These are phyloP conservation scores for Patella caerulea DNA, from an alignment of 2,888 invertebrate genomes.

Conservation along the genomic window DNA sequence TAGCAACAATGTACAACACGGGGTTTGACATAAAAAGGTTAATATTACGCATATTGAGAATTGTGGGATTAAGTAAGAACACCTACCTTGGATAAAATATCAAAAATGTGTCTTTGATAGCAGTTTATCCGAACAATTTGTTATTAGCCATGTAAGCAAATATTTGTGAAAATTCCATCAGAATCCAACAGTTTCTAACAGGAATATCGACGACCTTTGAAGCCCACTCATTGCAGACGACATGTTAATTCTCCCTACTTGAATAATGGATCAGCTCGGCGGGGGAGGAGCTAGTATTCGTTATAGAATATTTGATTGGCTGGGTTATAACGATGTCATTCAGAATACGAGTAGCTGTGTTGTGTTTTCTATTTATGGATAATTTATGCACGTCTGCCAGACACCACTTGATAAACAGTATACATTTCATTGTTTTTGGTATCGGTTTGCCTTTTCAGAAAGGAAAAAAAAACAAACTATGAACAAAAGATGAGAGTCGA, in stretches of 20 bases:
- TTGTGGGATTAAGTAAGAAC: too few species aligned
- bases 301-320: not conserved
- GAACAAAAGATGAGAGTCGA: too few species aligned
- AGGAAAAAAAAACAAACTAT: not conserved
- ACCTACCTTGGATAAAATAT: too few species aligned
- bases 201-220: constrained; percentile 12
- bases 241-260: constrained; percentile 13
- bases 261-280: constrained; percentile 4
- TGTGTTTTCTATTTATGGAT: not conserved
- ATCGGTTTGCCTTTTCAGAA: not conserved
- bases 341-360: constrained; percentile 2
- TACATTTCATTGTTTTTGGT: not conserved
- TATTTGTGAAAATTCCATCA: constrained; percentile 7
- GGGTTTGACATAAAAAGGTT: too few species aligned
- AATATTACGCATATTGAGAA: too few species aligned
- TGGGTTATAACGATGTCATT: not conserved
- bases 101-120: too few species aligned
- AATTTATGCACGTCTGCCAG: constrained; percentile 2
- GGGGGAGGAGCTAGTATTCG: not conserved
- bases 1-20: too few species aligned
- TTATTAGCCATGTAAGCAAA: constrained; percentile 7
- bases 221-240: constrained; percentile 10
- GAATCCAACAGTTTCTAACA: constrained; percentile 7
- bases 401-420: not conserved
- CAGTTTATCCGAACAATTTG: too few species aligned